Percentiles rank a stretch among this genome's conserved stretches.
These are phyloP conservation scores for Amorpha juglandis DNA, from an alignment of 2,888 invertebrate genomes.

Conservation along the genomic window DNA sequence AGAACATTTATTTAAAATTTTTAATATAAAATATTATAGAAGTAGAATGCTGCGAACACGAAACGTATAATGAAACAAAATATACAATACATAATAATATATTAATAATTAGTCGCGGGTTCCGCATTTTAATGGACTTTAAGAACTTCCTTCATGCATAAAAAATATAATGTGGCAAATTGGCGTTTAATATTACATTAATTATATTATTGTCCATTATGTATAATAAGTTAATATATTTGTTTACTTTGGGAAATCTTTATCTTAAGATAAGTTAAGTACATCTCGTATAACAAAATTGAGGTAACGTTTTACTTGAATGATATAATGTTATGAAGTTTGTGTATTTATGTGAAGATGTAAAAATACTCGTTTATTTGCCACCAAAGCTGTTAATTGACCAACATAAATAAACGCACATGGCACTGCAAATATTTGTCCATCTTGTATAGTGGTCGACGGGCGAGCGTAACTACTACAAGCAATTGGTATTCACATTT, in stretches of 20 bases:
- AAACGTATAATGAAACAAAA: too few relatives aligned
- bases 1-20: too few relatives aligned
- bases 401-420: constrained; percentile 5
- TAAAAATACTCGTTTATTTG: not conserved
- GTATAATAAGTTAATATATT: not conserved
- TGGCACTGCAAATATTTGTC: constrained; percentile 4
- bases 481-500: not conserved
- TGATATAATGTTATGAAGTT: not conserved
- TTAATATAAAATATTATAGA: too few relatives aligned
- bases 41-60: too few relatives aligned
- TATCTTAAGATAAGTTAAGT: too few relatives aligned
- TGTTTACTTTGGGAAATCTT: not conserved
- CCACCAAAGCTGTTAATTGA: constrained; percentile 4
- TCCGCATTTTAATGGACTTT: constrained; percentile 17
- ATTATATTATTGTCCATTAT: not conserved
- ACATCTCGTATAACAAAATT: not conserved
- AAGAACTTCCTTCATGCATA: constrained; percentile 11
- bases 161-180: constrained; percentile 3
- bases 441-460: not conserved
- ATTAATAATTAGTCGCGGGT: not conserved
- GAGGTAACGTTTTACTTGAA: not conserved
- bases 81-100: not conserved
- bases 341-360: not conserved
- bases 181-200: not conserved
- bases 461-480: not conserved